Conservation (phyloP, 2,888 invertebrate genomes). For the Aricia artaxerxes region DNA sequence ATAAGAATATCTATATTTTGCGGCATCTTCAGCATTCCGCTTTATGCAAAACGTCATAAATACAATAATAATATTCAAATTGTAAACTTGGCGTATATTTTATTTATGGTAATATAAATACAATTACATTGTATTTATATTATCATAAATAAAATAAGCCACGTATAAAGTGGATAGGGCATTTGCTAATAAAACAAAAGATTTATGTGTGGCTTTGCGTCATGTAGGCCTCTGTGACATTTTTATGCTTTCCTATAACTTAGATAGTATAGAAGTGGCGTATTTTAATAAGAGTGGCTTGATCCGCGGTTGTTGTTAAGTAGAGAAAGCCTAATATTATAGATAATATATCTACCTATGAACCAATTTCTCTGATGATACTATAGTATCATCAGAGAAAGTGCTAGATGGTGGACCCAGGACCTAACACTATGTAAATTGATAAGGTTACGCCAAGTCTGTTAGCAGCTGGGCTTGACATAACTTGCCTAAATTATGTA, state of each 20-base stretch:
- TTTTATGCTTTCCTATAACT: constrained; percentile 17
- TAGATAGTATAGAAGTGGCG: constrained; percentile 12
- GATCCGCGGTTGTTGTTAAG: background rate
- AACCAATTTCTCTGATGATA: no score
- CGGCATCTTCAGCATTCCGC: no score
- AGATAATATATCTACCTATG: no score
- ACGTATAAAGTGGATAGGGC: constrained; percentile 18
- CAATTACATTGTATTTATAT: background rate
- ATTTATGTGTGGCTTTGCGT: constrained; percentile 22
- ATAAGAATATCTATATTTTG: no score
- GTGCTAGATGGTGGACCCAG: background rate
- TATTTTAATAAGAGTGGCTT: background rate
- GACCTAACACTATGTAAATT: no score
- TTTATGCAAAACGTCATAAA: background rate
- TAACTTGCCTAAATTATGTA: no score
- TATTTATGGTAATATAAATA: constrained; percentile 3
- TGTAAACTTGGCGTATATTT: background rate
- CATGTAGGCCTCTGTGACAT: constrained; percentile 13
- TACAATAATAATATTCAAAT: background rate
- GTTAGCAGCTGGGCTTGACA: no score
- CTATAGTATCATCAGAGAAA: background rate
- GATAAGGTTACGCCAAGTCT: no score
- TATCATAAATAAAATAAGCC: constrained; percentile 3
- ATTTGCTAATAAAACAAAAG: constrained; percentile 22
- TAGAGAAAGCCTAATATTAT: background rate